Base-by-base conservation (phyloP, 2,888 invertebrate species). In the Sympetrum striolatum region DNA sequence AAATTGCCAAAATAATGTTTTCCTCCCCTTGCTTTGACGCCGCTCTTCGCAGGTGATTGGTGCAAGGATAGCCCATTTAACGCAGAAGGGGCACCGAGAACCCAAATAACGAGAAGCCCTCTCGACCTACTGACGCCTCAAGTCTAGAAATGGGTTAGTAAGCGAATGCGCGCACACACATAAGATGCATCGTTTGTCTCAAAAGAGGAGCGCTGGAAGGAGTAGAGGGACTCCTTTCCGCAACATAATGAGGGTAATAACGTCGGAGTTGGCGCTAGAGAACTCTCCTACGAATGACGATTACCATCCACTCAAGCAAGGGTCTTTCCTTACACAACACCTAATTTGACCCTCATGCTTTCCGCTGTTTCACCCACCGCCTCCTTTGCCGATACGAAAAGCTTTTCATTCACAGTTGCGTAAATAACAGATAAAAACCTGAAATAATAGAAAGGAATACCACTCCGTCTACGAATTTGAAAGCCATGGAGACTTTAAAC, bases 141-240 rank as follows among this genome's bases (percentile, higher is more conserved):
- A 64, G n/a, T 8, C 64, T 8, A 64, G 64, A 81, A 81, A 44
- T 81, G 81, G 81, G 81, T 81, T 81, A 81, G 81, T 81, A 48
- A 81, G 81, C 12, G 81, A 39, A 81, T 81, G 25, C 48, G 44
- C 22, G n/a, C 44, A 81, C 18, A 81, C 18, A 44, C 81, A 44
- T 44, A n/a, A 44, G 44, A 18, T 18, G 31, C 81, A 3, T 31
- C 31, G 25, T 31, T 73, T 31, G 73, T 73, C 25, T 73, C 73
- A 73, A 73, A 73, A 73, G 73, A 0, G 73, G 12, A 73, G 31
- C 73, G 25, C 44, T 44, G 81, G 44, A 81, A 18, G 22, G 39
- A 22, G 80, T 44, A 44, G n/a, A 25, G 81, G 48, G n/a, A 14
- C 44, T 12, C 44, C 39, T 81, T 81, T 81, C 22, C 48, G 44